A percentile compares a stretch with the other conserved stretches of the same genome.
Evolutionary conservation across 2,797 vertebrate genomes (phyloP).

Genomic region (Knipowitschia caucasica): DNA sequence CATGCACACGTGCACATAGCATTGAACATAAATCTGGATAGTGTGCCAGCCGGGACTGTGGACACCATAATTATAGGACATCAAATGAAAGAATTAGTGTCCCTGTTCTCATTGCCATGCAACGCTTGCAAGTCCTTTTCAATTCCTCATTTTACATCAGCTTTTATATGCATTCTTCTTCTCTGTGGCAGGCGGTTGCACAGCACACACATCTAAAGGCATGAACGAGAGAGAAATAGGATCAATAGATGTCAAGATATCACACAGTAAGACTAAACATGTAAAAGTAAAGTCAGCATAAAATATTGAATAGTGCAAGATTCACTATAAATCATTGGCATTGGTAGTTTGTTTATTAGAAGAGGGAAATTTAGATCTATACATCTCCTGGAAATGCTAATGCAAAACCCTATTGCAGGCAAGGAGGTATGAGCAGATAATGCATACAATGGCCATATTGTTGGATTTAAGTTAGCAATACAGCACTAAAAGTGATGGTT

Average conservation of each 20-base stretch:
- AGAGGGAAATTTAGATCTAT: background rate
- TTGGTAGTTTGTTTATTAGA: background rate
- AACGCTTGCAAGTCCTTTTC: constrained; percentile 54
- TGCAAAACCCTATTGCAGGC: constrained; percentile 3
- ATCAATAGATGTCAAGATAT: constrained; percentile 2
- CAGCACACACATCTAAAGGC: constrained; percentile 4
- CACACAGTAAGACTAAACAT: background rate
- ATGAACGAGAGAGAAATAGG: background rate
- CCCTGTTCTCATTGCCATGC: constrained; percentile 64
- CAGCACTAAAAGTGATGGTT: background rate
- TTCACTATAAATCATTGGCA: constrained; percentile 5
- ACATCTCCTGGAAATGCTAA: background rate
- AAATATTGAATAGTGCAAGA: background rate
- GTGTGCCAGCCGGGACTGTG: constrained; percentile 48
- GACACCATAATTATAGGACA: constrained; percentile 73
- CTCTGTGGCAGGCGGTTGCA: background rate
- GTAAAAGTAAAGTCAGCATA: background rate
- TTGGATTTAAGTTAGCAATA: background rate
- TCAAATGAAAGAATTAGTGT: constrained; percentile 77
- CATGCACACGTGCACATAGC: constrained; percentile 18
- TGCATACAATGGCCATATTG: background rate
- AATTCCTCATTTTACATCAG: constrained; percentile 48
- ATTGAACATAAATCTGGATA: constrained; percentile 64
- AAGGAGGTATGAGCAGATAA: background rate
- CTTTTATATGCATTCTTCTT: constrained; percentile 23